Percentiles rank a stretch among this genome's conserved stretches.
These are phyloP conservation scores for Syngnathus floridae DNA, from an alignment of 2,113 vertebrate species.

Conservation along the genomic window DNA sequence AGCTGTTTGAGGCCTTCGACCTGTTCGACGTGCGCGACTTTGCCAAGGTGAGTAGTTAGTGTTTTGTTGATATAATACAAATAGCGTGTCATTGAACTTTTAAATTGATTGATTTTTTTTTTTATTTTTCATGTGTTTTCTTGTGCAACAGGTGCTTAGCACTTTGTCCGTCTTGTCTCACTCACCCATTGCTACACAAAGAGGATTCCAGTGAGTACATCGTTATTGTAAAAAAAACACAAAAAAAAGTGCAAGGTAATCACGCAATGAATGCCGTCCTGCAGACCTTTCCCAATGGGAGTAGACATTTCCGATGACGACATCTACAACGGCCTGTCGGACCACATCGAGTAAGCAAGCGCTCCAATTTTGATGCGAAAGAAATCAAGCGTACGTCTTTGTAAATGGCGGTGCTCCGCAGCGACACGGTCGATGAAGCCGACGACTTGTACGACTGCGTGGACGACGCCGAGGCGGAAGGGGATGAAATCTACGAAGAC, in stretches of 20 bases:
- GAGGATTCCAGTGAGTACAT: conserved; percentile 75
- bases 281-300: conserved; percentile 81
- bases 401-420: conserved; percentile 36
- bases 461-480: conserved; percentile 81
- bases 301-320: conserved; percentile 79
- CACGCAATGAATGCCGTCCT: neutral
- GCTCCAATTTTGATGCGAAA: neutral
- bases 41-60: conserved; percentile 74
- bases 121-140: neutral
- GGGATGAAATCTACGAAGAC: conserved; percentile 87
- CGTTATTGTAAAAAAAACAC: neutral
- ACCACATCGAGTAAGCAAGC: conserved; percentile 86
- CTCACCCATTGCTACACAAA: conserved; percentile 66
- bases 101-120: neutral
- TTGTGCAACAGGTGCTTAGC: conserved; percentile 72
- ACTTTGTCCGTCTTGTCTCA: conserved; percentile 80
- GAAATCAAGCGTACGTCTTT: neutral
- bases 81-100: too few relatives aligned
- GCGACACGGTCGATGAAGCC: conserved; percentile 84
- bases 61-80: too few relatives aligned
- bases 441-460: conserved; percentile 87
- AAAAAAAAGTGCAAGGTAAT: too few relatives aligned
- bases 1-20: conserved; percentile 91
- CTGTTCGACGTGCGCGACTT: conserved; percentile 93
- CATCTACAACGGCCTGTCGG: conserved; percentile 85